These are phyloP conservation scores for Hirtodrosophila alboralis DNA, from an alignment of 2,888 invertebrate genomes.

Conservation along the genomic window DNA sequence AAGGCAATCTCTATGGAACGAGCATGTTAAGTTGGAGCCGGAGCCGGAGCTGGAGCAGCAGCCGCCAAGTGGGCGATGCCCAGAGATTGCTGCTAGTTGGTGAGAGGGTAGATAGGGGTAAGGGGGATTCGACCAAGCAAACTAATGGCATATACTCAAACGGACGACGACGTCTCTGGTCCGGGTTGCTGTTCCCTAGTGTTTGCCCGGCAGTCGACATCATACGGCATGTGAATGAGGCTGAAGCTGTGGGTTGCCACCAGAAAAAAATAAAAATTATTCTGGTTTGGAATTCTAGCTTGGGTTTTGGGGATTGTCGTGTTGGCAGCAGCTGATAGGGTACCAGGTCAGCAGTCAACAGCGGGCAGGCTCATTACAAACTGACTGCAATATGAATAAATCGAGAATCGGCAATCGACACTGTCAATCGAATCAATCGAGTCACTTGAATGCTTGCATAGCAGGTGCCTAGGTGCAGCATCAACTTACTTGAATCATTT, in stretches of 20 bases:
- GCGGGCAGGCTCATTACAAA: conserved; percentile 30
- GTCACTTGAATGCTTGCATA: too few species aligned
- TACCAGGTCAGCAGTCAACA: conserved; percentile 4
- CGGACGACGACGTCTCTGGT: conserved; percentile 17
- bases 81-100: conserved; percentile 2
- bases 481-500: too few species aligned
- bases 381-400: conserved; percentile 11
- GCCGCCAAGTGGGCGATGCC: conserved; percentile 56
- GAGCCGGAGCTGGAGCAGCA: conserved; percentile 23
- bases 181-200: conserved; percentile 37
- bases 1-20: conserved; percentile 22
- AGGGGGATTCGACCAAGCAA: conserved; percentile 12
- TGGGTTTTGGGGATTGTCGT: conserved; percentile 24
- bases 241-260: conserved; percentile 35
- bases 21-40: conserved; percentile 30
- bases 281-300: not conserved
- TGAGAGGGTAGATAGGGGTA: too few species aligned
- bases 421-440: too few species aligned
- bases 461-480: too few species aligned
- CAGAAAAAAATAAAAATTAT: too few species aligned
- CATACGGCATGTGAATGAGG: conserved; percentile 18
- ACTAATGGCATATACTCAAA: conserved; percentile 33
- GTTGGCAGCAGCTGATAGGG: conserved; percentile 19
- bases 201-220: not conserved
- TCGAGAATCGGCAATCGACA: not conserved